Conservation (phyloP, 2,888 invertebrate species). For the Oligia fasciuncula region DNA sequence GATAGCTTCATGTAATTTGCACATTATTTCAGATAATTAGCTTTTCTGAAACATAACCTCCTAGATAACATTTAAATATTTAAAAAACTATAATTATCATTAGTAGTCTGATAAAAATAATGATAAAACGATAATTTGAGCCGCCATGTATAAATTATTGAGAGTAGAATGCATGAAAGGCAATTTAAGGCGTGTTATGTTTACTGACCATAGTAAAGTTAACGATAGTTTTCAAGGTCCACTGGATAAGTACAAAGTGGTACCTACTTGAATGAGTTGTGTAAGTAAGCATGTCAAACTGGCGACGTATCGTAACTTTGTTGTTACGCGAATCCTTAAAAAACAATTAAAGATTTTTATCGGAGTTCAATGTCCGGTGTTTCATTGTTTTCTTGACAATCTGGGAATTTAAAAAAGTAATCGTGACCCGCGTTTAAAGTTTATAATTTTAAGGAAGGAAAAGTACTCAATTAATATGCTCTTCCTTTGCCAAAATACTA, state of each 20-base stretch:
- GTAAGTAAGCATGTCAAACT: constrained; percentile 52
- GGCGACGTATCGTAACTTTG: constrained; percentile 16
- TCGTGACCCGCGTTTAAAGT: constrained; percentile 3
- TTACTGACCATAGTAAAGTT: constrained; percentile 24
- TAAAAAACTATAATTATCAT: background rate
- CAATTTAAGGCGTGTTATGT: constrained; percentile 38
- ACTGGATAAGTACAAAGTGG: constrained; percentile 35
- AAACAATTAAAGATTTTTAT: constrained; percentile 38
- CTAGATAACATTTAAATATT: background rate
- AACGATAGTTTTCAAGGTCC: constrained; percentile 48
- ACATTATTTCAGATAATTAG: constrained; percentile 6
- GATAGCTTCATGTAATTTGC: constrained; percentile 16
- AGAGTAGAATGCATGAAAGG: constrained; percentile 20
- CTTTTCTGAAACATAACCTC: background rate
- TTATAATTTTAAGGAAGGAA: constrained; percentile 29
- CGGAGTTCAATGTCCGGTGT: constrained; percentile 47
- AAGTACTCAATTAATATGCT: constrained; percentile 1
- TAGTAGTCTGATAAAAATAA: background rate
- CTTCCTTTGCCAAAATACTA: background rate
- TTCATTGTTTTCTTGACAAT: constrained; percentile 30
- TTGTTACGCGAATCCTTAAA: constrained; percentile 41
- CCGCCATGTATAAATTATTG: constrained; percentile 16
- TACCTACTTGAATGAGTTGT: constrained; percentile 60
- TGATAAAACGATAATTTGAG: constrained; percentile 17
- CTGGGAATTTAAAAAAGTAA: constrained; percentile 16